These are phyloP conservation scores for Labeo catla DNA, from an alignment of 2,113 vertebrate species.

Conservation along the genomic window DNA sequence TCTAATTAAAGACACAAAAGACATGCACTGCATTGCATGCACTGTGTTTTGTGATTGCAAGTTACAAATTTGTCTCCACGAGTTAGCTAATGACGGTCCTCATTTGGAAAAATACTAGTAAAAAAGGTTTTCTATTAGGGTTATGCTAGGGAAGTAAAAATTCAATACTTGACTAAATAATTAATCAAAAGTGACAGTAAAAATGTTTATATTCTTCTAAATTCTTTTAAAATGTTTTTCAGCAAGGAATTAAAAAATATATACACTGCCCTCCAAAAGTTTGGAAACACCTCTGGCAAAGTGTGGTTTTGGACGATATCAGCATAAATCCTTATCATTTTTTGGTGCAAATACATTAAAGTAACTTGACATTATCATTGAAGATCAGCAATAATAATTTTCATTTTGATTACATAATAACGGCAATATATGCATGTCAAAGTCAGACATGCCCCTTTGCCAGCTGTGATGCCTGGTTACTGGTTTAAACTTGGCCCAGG, in stretches of 20 bases:
- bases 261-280: too few species aligned
- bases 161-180: background rate
- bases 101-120: background rate
- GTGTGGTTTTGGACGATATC: too few species aligned
- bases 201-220: background rate
- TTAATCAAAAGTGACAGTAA: background rate
- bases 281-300: too few species aligned
- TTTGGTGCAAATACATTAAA: too few species aligned
- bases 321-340: too few species aligned
- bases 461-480: too few species aligned
- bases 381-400: too few species aligned
- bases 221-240: background rate
- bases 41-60: background rate
- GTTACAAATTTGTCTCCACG: slow-evolving; percentile 7
- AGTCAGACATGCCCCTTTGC: too few species aligned
- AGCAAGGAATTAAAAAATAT: background rate
- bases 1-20: slow-evolving; percentile 49
- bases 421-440: too few species aligned
- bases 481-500: too few species aligned
- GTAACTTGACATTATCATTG: too few species aligned
- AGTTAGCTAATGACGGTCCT: background rate
- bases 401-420: too few species aligned
- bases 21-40: slow-evolving; percentile 21
- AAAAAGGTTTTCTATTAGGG: background rate
- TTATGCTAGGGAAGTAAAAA: background rate